Conservation (phyloP, 2,797 vertebrate species). For the Sarcoramphus papa region DNA sequence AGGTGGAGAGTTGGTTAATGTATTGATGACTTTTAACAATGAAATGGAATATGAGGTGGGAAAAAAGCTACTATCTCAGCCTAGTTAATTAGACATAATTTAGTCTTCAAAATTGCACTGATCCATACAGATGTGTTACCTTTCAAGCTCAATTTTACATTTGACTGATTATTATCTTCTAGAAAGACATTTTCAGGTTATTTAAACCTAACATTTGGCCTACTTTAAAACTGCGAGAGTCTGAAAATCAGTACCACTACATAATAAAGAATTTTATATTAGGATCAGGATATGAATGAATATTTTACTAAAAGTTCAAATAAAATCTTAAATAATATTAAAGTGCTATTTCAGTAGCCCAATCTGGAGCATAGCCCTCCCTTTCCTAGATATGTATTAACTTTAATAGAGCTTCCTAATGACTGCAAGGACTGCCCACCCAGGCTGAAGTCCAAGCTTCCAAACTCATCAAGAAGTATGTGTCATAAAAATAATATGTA, state of each 20-base stretch:
- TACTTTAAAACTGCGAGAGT: neutral
- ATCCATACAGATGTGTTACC: neutral
- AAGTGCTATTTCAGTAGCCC: neutral
- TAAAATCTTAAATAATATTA: neutral
- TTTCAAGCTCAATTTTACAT: constrained; percentile 25
- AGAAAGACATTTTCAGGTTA: constrained; percentile 7
- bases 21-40: neutral
- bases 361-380: neutral
- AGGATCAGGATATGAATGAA: neutral
- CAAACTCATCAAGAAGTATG: neutral
- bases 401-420: neutral
- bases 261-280: constrained; percentile 48
- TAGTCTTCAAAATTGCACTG: constrained; percentile 12
- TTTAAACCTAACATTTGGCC: constrained; percentile 13
- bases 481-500: neutral
- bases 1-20: neutral
- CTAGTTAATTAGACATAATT: constrained; percentile 16
- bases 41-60: neutral
- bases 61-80: neutral
- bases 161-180: constrained; percentile 15
- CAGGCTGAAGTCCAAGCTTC: neutral
- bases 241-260: neutral
- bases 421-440: neutral
- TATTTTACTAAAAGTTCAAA: constrained; percentile 47
- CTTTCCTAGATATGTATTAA: neutral